Base-by-base conservation (phyloP, 35 echinoderm and acorn worm genomes). In the Lytechinus pictus region DNA sequence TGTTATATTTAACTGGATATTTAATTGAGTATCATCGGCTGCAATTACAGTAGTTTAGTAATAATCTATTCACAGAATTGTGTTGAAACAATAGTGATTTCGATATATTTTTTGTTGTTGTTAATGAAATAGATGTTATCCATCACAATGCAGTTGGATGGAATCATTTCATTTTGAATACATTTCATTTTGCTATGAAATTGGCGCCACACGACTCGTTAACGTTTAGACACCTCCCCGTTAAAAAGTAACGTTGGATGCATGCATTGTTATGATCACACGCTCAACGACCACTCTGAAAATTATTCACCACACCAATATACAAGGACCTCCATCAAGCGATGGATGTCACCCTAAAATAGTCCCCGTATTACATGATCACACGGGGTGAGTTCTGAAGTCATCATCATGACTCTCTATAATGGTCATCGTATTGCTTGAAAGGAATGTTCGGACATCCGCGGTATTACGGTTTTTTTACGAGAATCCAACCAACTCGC, bases 351-450 rank as follows among this genome's bases (percentile, higher is more conserved):
- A 5, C 66, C 66, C 66, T 16, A 79, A 79, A 79, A 79, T 79
- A 79, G 66, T 24, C 66, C 56, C 66, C 66, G 66, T 79, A 79
- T 79, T 79, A 4, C 14, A 79, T 79, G 66, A 79, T 79, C 0
- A 24, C n/a, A 24, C 66, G 66, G 66, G 21, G 19, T 79, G 16
- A 4, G 19, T 79, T 79, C 66, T 24, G 66, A 24, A 79, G 14
- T 79, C 66, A 79, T 79, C 66, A 79, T 79, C 66, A 79, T 79
- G 19, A 44, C 33, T 44, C 21, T 79, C 66, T 24, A 79, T 79
- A 79, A 79, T 79, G 66, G 66, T 79, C 66, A 79, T 79, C 66
- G 66, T 79, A 79, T 79, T 79, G 66, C 66, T 79, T 79, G 19
- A 79, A 79, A 79, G 66, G 66, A 71, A 79, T 14, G 66, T 79